Base-by-base conservation (phyloP, 1,140 invertebrate species). In the Nephila pilipes region DNA sequence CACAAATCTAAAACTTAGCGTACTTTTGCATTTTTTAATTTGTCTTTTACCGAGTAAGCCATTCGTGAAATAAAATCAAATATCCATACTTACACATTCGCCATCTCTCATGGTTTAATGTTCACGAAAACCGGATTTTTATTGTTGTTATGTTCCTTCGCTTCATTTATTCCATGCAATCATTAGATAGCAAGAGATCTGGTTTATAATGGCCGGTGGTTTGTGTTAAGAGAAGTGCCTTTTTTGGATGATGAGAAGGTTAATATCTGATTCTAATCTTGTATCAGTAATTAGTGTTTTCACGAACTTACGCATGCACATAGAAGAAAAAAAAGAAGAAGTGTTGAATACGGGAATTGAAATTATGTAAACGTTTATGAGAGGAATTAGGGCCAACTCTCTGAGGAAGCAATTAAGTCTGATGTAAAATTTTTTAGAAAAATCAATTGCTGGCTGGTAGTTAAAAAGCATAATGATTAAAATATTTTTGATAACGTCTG, bases 41-140 rank as follows among this genome's bases (percentile, higher is more conserved):
- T 75, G 29, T 29, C 46, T 10, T 36, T 75, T 75, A 75, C 69
- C 12, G 29, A 85, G 58, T 58, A 58, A 65, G 87, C 58, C 36
- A 88, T 88, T 88, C 63, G 87, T 69, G n/a, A 69, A 69, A 88
- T 88, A 88, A 88, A 88, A 88, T 88, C 58, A 54, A 88, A 88
- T 88, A 88, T 88, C 87, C 32, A 75, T 58, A 46, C 87, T 63
- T 60, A 58, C 83, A 85, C 22, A 85, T 29, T 16, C 69, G 29
- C 69, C 69, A 75, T 36, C 29, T 36, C 25, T 75, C 29, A 14
- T 75, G 29, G 69, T 29, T 75, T 75, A 75, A 75, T 75, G 69
- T 75, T 75, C 29, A 5, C 22, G 63, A 25, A 65, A 65, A 65
- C 63, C 22, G 14, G 69, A 75, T 75, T 75, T 75, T 75, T 75